phyloP scores from a whole-genome alignment of 2,113 vertebrate genomes.

The Nanorana parkeri region DNA sequence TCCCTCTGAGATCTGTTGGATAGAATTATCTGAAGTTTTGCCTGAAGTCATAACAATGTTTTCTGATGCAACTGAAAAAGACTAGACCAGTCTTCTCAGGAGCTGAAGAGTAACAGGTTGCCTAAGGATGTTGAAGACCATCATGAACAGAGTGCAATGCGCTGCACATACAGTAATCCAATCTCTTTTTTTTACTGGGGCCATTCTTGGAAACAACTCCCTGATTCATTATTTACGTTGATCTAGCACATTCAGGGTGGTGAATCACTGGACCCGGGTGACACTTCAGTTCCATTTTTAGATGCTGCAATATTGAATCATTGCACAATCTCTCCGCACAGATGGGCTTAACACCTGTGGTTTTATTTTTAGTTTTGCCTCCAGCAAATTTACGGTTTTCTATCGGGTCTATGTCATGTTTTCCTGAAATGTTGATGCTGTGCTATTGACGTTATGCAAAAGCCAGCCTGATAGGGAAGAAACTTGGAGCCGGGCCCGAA shows the following conservation, averaged over 20 bases:
- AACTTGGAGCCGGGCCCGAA: neutral
- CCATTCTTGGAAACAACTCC: neutral
- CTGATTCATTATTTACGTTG: conserved; percentile 5
- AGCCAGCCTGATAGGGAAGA: neutral
- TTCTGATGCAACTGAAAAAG: too few relatives aligned
- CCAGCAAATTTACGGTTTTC: conserved; percentile 15
- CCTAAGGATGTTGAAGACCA: too few relatives aligned
- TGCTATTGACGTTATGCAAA: conserved; percentile 40
- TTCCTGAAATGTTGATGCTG: conserved; percentile 39
- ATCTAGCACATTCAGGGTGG: neutral
- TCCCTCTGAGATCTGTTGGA: too few relatives aligned
- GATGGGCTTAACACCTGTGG: conserved; percentile 49
- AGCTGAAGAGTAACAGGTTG: too few relatives aligned
- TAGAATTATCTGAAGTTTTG: too few relatives aligned
- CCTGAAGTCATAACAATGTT: too few relatives aligned
- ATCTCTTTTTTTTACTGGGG: neutral
- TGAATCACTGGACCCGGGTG: conserved; percentile 40
- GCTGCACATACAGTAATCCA: neutral
- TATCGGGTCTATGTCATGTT: conserved; percentile 42
- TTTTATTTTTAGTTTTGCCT: conserved; percentile 52
- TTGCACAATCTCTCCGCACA: conserved; percentile 43
- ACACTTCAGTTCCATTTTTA: conserved; percentile 37
- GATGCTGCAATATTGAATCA: conserved; percentile 44
- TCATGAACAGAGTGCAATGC: neutral
- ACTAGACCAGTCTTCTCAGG: too few relatives aligned